Percentiles rank a stretch among this genome's conserved stretches.
These are phyloP conservation scores for Paraescarpia echinospica DNA, from an alignment of 1,140 invertebrate genomes.

Conservation along the genomic window DNA sequence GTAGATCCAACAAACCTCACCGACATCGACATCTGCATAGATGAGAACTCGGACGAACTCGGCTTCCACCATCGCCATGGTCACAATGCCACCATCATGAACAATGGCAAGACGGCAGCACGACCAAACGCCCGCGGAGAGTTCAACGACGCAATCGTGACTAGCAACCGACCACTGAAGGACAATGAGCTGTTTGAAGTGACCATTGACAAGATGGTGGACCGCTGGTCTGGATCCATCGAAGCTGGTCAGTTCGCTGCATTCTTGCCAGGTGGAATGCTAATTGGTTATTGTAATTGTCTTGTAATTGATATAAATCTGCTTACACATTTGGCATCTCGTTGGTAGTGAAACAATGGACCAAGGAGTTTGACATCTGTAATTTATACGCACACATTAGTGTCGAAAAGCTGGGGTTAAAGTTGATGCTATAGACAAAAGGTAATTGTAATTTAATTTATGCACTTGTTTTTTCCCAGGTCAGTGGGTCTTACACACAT, in stretches of 20 bases:
- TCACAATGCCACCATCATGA: constrained; percentile 83
- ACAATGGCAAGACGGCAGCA: constrained; percentile 81
- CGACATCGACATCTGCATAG: not conserved
- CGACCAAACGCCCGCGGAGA: constrained; percentile 81
- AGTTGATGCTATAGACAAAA: too few species aligned
- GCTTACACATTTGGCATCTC: not conserved
- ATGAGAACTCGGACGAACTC: constrained; percentile 63
- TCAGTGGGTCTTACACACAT: too few species aligned
- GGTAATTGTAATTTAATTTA: too few species aligned
- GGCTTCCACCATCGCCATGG: constrained; percentile 88
- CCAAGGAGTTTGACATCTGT: not conserved
- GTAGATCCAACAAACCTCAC: constrained; percentile 12
- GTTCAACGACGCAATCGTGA: constrained; percentile 92
- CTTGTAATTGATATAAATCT: not conserved
- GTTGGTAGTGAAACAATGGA: not conserved
- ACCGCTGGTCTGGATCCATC: constrained; percentile 86
- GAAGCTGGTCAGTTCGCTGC: constrained; percentile 68
- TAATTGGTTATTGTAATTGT: too few species aligned
- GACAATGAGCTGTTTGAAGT: constrained; percentile 93
- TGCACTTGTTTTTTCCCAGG: too few species aligned
- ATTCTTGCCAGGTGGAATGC: not conserved
- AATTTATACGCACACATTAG: too few species aligned
- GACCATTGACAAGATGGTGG: constrained; percentile 86
- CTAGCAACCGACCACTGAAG: constrained; percentile 81
- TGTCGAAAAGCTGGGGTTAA: too few species aligned